Evolutionary conservation across 1,140 invertebrate species (phyloP).

Genomic region (Glossosoma conforme): DNA sequence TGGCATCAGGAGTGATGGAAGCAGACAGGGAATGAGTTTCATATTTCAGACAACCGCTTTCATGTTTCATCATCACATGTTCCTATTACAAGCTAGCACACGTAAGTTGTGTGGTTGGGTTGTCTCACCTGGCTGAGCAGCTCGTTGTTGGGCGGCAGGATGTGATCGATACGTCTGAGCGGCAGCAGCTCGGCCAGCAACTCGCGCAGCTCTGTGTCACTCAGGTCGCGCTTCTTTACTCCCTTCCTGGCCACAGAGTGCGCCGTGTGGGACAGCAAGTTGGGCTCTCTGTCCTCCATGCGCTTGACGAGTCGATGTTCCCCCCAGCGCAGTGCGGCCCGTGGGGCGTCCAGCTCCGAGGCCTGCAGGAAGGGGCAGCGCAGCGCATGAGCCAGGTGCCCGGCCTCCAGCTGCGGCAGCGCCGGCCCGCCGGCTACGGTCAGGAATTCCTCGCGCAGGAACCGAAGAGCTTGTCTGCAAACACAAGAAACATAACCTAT

Average conservation of each 20-base stretch:
- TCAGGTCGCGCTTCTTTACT: slow-evolving; percentile 75
- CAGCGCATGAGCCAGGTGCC: slow-evolving; percentile 74
- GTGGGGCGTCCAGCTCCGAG: slow-evolving; percentile 81
- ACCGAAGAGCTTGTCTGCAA: slow-evolving; percentile 63
- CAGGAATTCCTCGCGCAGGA: slow-evolving; percentile 79
- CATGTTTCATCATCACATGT: no score
- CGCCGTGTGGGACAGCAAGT: slow-evolving; percentile 85
- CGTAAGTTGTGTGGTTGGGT: no score
- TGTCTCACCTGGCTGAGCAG: slow-evolving; percentile 58
- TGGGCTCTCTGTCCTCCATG: slow-evolving; percentile 87
- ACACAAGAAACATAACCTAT: slow-evolving; percentile 18
- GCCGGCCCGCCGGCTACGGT: slow-evolving; percentile 64
- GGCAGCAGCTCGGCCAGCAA: slow-evolving; percentile 78
- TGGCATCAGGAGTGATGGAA: no score
- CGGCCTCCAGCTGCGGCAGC: slow-evolving; percentile 74
- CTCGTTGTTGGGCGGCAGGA: slow-evolving; percentile 81
- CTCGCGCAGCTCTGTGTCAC: slow-evolving; percentile 82
- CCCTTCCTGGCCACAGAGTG: slow-evolving; percentile 85
- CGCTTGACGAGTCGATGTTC: slow-evolving; percentile 76
- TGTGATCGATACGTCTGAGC: slow-evolving; percentile 83
- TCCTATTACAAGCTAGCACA: no score
- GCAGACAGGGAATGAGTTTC: no score
- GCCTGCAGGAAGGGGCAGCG: slow-evolving; percentile 89
- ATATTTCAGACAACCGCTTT: no score
- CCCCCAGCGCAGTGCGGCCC: slow-evolving; percentile 87